These are phyloP conservation scores for Sebastes cheni DNA, from an alignment of 2,797 vertebrate species.

Conservation along the genomic window DNA sequence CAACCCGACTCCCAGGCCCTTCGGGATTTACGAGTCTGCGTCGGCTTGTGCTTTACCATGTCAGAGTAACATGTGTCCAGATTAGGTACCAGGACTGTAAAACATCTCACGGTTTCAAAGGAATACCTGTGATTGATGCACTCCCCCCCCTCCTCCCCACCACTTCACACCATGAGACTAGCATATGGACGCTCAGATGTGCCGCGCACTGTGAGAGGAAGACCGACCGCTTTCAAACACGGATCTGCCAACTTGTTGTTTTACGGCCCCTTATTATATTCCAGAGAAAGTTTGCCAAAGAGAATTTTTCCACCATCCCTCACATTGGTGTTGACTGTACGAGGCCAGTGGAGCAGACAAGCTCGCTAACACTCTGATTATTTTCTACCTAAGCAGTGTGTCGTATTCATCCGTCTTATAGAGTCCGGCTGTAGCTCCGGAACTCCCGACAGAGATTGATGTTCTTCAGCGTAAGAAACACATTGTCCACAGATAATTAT, in stretches of 20 bases:
- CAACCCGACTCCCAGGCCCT: constrained; percentile 60
- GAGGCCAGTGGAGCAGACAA: constrained; percentile 72
- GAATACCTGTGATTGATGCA: constrained; percentile 56
- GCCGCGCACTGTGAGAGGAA: background rate
- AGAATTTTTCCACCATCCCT: constrained; percentile 58
- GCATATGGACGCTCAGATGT: constrained; percentile 6
- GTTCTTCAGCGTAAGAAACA: constrained; percentile 30
- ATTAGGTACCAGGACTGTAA: constrained; percentile 69
- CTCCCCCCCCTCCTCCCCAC: background rate
- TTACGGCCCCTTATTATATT: constrained; percentile 38
- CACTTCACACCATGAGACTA: background rate
- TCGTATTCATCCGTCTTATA: constrained; percentile 59
- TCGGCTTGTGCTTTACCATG: constrained; percentile 58
- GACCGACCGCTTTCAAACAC: constrained; percentile 13
- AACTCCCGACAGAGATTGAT: constrained; percentile 48
- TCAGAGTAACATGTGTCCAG: constrained; percentile 69
- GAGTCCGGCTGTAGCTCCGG: constrained; percentile 19
- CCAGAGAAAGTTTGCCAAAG: constrained; percentile 50
- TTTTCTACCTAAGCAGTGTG: constrained; percentile 43
- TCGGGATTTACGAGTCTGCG: constrained; percentile 72
- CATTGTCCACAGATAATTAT: constrained; percentile 38
- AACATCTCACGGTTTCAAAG: constrained; percentile 74
- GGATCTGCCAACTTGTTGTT: constrained; percentile 39
- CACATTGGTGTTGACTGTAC: constrained; percentile 62
- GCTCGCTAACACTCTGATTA: constrained; percentile 52